phyloP scores from a whole-genome alignment of 2,113 vertebrate species.

The Gulo gulo region DNA sequence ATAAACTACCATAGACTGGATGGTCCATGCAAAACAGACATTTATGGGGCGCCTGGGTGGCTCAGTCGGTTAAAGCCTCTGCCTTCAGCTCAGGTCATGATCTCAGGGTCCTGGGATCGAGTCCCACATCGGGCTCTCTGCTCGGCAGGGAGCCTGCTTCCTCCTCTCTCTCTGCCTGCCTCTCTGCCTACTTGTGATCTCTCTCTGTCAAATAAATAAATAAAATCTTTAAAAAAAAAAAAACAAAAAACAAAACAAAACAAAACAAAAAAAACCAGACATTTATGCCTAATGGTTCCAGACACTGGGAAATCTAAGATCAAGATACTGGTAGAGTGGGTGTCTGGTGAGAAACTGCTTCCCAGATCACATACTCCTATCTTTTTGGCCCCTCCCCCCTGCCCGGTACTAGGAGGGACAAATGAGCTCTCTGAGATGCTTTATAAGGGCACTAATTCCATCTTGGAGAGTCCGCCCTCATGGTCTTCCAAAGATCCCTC shows the following conservation, averaged over 20 bases:
- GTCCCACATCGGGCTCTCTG: too few species aligned
- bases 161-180: too few species aligned
- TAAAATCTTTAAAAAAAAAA: too few species aligned
- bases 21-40: neutral
- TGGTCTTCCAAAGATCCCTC: neutral
- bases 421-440: neutral
- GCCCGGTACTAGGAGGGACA: neutral
- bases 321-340: neutral
- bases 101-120: too few species aligned
- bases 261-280: too few species aligned
- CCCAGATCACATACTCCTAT: neutral
- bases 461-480: neutral
- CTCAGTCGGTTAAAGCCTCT: too few species aligned
- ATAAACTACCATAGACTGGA: neutral
- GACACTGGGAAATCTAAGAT: neutral
- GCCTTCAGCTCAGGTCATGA: too few species aligned
- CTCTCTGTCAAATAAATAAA: too few species aligned
- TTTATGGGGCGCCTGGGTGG: too few species aligned
- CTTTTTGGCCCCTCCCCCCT: neutral
- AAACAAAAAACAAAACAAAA: too few species aligned
- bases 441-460: neutral
- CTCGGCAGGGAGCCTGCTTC: too few species aligned
- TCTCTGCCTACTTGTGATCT: too few species aligned
- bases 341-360: neutral
- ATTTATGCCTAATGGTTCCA: neutral